Conservation (phyloP, 1,140 invertebrate species). For the Pseudomyrmex gracilis region DNA sequence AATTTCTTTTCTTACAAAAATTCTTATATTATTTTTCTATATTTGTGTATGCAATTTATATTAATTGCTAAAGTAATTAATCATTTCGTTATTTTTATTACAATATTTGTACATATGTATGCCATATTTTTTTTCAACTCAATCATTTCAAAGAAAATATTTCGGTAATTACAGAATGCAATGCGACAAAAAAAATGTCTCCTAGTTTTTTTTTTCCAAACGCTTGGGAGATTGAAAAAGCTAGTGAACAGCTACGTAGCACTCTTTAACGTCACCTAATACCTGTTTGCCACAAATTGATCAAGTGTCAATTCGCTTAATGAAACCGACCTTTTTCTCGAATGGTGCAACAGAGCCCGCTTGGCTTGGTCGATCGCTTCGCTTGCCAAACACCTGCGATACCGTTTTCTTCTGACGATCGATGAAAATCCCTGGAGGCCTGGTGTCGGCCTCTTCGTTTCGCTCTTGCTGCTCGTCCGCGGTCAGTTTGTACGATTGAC, state of each 20-base stretch:
- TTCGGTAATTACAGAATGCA: slow-evolving; percentile 1
- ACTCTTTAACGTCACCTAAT: slow-evolving; percentile 15
- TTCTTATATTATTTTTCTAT: neutral
- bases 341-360: neutral
- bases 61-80: too few relatives aligned
- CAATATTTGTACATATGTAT: too few relatives aligned
- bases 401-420: slow-evolving; percentile 34
- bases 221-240: too few relatives aligned
- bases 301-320: slow-evolving; percentile 16
- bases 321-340: slow-evolving; percentile 33
- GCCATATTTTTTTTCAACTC: neutral
- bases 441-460: neutral
- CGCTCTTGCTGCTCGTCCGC: neutral
- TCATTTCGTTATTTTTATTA: too few relatives aligned
- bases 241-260: neutral
- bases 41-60: neutral
- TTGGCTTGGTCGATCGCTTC: slow-evolving; percentile 39
- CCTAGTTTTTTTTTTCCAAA: too few relatives aligned
- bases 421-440: slow-evolving; percentile 33
- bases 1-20: neutral
- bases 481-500: neutral
- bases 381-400: slow-evolving; percentile 17
- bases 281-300: neutral
- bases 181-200: neutral
- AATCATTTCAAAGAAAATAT: neutral